Evolutionary conservation across 2,113 vertebrate species (phyloP).

Genomic region (Bettongia penicillata): DNA sequence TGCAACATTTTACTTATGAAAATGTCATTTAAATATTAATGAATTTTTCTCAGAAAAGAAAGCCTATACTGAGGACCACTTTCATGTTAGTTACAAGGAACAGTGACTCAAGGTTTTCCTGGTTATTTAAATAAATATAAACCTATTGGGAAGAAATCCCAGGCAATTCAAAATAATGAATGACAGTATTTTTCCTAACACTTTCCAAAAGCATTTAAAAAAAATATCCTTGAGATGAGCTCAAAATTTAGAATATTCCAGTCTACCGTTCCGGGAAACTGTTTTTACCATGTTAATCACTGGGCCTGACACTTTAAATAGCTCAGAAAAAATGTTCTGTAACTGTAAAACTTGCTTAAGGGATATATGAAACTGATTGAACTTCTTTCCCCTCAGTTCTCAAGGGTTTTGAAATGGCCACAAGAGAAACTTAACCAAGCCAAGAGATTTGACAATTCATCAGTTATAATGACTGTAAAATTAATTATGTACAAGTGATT

Average conservation of each 20-base stretch:
- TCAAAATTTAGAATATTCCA: conserved; percentile 54
- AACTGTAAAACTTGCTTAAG: not conserved
- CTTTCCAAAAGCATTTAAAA: conserved; percentile 39
- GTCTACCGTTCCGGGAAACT: conserved; percentile 39
- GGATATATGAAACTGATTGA: conserved; percentile 11
- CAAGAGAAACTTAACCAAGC: not conserved
- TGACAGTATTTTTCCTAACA: conserved; percentile 25
- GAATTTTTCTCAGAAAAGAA: conserved; percentile 1
- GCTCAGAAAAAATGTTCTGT: conserved; percentile 16
- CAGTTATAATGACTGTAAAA: conserved; percentile 19
- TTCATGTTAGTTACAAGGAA: not conserved
- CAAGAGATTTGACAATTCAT: conserved; percentile 26
- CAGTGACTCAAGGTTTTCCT: conserved; percentile 9
- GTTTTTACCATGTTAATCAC: conserved; percentile 43
- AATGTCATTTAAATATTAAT: not conserved
- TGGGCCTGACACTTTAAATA: conserved; percentile 23
- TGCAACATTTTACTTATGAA: conserved; percentile 19
- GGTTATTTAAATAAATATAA: conserved; percentile 50
- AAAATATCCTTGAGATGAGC: conserved; percentile 33
- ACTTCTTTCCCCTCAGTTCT: not conserved
- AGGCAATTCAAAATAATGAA: conserved; percentile 29
- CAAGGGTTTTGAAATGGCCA: conserved; percentile 8
- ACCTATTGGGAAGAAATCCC: conserved; percentile 7
- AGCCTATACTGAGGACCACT: not conserved
- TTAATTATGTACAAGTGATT: not conserved